These are phyloP conservation scores for Oscheius myriophilus DNA, from an alignment of 2,888 invertebrate species.

Conservation along the genomic window DNA sequence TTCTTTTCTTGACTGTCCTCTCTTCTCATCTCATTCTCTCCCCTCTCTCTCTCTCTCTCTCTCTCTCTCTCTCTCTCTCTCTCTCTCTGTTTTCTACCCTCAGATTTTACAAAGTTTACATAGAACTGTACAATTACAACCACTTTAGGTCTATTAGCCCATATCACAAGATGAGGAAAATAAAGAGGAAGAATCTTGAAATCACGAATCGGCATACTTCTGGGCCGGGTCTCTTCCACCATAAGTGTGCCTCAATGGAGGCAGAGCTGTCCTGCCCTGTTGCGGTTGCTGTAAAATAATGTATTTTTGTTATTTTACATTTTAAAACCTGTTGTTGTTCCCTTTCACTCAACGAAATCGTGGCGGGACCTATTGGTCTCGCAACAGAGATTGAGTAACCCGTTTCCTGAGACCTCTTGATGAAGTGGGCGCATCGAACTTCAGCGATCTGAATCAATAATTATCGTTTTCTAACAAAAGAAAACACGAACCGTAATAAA, in stretches of 20 bases:
- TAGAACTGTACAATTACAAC: too few relatives aligned
- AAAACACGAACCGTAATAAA: constrained; percentile 10
- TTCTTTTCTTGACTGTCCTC: too few relatives aligned
- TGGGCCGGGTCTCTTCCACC: constrained; percentile 17
- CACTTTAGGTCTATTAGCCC: too few relatives aligned
- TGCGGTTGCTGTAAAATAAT: neutral
- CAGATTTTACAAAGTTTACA: too few relatives aligned
- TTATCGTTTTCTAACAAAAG: neutral
- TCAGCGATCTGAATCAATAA: constrained; percentile 45
- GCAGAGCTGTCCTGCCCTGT: constrained; percentile 19
- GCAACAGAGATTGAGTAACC: constrained; percentile 65
- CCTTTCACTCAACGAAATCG: constrained; percentile 55
- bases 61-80: too few relatives aligned
- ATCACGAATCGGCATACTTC: constrained; percentile 17
- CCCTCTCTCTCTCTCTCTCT: too few relatives aligned
- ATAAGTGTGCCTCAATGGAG: constrained; percentile 37
- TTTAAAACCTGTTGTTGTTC: constrained; percentile 15
- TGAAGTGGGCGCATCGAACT: constrained; percentile 59
- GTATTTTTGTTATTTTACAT: neutral
- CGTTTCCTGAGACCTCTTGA: constrained; percentile 63
- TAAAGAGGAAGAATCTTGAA: too few relatives aligned
- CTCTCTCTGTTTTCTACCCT: too few relatives aligned
- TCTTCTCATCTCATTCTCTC: too few relatives aligned
- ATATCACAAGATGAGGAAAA: too few relatives aligned
- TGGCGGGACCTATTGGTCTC: constrained; percentile 59